Evolutionary conservation across 2,797 vertebrate species (phyloP), one percentile per base, ranked within the genome.

Genomic region (Hafferia zeledoni): DNA sequence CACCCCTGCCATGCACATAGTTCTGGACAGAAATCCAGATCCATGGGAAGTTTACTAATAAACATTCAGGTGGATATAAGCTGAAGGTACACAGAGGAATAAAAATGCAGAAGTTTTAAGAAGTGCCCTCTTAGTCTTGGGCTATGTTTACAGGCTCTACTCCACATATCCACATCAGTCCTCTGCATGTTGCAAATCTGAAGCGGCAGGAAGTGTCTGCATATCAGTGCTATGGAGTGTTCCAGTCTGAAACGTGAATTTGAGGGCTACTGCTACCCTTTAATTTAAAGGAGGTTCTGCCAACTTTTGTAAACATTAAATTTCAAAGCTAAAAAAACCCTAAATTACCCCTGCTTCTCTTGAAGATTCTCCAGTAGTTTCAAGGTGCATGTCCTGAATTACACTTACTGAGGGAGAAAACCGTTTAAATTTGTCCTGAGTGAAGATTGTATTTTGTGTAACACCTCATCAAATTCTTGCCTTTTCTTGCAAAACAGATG

Each of bases 401-500:
- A 47, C 17, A 65, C 23, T 17, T 72, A 8, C 39, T 53, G 55
- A 78, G 33, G 65, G 19, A 93, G 24, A 65, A 83, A 88, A 74
- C 17, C 56, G 28, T 59, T 83, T 56, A 69, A 33, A 68, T 18
- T 71, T 79, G 33, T 76, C 72, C 60, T 53, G 56, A 67, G 53
- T 39, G 52, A 89, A 90, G 63, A 77, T 2, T 68, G 44, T 46
- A 20, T 91, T 95, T 87, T 81, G 61, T 89, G 50, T 33, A 94
- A 92, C 52, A 81, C 27, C 52, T 92, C 70, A 57, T 88, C 65
- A 86, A 93, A 93, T 43, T 87, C 67, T 39, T 91, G 72, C 67
- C 63, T 88, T 74, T 91, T 23, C 60, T 77, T 88, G 69, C 67
- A 80, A 89, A 97, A 90, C 46, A 90, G 83, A 90, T 78, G 63